These are phyloP conservation scores for Willowsia nigromaculata DNA, from an alignment of 2,888 invertebrate species.

Conservation along the genomic window DNA sequence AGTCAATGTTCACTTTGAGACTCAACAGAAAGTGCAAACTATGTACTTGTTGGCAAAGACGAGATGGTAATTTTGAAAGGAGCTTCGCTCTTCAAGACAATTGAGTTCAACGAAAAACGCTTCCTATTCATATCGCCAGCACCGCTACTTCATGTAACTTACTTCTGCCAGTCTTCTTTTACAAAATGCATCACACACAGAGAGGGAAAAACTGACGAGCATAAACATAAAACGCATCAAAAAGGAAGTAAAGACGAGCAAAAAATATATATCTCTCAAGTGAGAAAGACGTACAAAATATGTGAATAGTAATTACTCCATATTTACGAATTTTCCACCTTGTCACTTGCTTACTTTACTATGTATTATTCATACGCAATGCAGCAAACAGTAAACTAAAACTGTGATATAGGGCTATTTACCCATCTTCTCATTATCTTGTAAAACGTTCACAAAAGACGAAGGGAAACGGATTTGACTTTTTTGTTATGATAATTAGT, in stretches of 20 bases:
- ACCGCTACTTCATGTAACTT: not conserved
- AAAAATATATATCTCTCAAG: constrained; percentile 32
- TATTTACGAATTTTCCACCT: constrained; percentile 78
- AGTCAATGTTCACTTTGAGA: constrained; percentile 3
- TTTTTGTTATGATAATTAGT: constrained; percentile 67
- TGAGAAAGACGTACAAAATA: constrained; percentile 22
- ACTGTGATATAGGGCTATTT: constrained; percentile 27
- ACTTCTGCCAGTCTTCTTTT: not conserved
- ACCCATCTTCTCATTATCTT: constrained; percentile 56
- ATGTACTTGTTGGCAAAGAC: not conserved
- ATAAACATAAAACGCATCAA: constrained; percentile 4
- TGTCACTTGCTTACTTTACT: constrained; percentile 75
- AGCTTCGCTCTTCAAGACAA: constrained; percentile 47
- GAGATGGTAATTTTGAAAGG: constrained; percentile 50
- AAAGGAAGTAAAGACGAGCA: constrained; percentile 46
- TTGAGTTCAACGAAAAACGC: not conserved
- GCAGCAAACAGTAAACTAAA: not conserved
- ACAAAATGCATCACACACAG: not conserved
- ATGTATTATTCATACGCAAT: constrained; percentile 58
- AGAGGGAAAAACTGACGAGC: not conserved
- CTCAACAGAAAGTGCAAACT: constrained; percentile 48
- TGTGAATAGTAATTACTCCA: constrained; percentile 72
- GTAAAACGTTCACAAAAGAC: constrained; percentile 31
- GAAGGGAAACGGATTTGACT: constrained; percentile 66
- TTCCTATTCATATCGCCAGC: constrained; percentile 44